Conservation (phyloP, 2,113 vertebrate species). For the Catharus bicknelli region DNA sequence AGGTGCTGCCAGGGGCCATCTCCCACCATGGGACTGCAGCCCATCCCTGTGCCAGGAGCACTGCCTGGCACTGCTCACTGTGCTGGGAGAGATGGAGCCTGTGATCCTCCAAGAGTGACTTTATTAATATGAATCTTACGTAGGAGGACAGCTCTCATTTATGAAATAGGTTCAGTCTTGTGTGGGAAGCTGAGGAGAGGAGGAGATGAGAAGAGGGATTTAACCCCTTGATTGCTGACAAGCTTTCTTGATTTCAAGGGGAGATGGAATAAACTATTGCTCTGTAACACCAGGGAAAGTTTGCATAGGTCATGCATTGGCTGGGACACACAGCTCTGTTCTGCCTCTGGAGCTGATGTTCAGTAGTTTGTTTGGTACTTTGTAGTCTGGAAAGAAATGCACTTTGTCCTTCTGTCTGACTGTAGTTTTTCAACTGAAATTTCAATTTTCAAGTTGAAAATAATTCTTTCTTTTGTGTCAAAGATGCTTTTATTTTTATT, state of each 20-base stretch:
- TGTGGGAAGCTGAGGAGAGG: conserved; percentile 51
- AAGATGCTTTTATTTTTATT: not conserved
- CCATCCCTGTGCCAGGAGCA: fast-evolving
- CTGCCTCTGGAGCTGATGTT: not conserved
- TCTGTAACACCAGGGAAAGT: not conserved
- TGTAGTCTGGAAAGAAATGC: not conserved
- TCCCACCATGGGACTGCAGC: fast-evolving
- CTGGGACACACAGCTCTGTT: not conserved
- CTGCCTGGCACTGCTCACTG: not conserved
- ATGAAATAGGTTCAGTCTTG: conserved; percentile 41
- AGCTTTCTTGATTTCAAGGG: not conserved
- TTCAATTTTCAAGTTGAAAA: not conserved
- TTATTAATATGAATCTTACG: conserved; percentile 39
- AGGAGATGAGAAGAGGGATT: conserved; percentile 33
- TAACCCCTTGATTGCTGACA: not conserved
- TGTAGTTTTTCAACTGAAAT: not conserved
- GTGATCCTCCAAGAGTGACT: not conserved
- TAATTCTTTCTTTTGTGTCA: not conserved
- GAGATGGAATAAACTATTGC: not conserved
- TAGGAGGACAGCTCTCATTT: conserved; percentile 67
- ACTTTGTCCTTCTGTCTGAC: not conserved
- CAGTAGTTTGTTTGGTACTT: not conserved
- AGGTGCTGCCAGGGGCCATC: not conserved
- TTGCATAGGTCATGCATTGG: not conserved
- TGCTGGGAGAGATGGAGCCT: conserved; percentile 23